Conservation (phyloP, 2,888 invertebrate genomes). For the Neoitamus cyanurus region DNA sequence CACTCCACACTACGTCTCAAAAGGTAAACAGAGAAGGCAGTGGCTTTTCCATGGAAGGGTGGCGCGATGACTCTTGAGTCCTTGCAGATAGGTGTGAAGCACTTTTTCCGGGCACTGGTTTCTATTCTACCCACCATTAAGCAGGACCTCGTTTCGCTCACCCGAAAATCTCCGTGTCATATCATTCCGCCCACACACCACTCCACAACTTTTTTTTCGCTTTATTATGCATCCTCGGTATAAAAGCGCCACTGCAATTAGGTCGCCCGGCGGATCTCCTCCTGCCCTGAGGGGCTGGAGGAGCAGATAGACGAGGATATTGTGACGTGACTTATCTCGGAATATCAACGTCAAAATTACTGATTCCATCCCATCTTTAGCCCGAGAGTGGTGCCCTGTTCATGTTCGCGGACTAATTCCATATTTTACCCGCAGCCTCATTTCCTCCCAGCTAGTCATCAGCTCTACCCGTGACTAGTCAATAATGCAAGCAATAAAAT, state of each 20-base stretch:
- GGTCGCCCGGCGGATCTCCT: neutral
- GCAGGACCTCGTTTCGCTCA: neutral
- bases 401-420: neutral
- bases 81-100: constrained; percentile 2
- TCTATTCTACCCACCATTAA: neutral
- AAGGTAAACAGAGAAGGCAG: neutral
- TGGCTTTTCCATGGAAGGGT: neutral
- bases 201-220: neutral
- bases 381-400: neutral
- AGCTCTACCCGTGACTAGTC: neutral
- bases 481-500: constrained; percentile 41
- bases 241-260: constrained; percentile 17
- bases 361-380: constrained; percentile 9
- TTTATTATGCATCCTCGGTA: neutral
- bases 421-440: constrained; percentile 2
- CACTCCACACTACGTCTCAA: neutral
- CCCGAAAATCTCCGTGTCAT: neutral
- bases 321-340: neutral
- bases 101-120: neutral
- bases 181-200: neutral
- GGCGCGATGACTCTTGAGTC: neutral
- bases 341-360: constrained; percentile 27
- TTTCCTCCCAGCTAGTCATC: neutral
- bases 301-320: neutral
- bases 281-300: neutral